Conservation (phyloP, 2,888 invertebrate genomes). For the Spialia ferax region DNA sequence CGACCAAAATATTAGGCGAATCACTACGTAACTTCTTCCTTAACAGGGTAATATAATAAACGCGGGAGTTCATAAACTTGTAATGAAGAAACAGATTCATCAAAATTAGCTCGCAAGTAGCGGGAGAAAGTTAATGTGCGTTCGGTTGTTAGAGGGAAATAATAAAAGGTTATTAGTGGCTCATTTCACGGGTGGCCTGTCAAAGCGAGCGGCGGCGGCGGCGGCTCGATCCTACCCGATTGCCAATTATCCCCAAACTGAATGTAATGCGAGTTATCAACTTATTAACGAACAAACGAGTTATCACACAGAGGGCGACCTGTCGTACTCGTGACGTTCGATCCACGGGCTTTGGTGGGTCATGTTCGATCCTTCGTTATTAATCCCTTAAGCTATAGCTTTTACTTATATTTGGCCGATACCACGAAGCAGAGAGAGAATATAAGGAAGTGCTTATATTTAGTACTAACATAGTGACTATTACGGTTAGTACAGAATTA, state of each 20-base stretch:
- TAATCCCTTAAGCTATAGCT: not conserved
- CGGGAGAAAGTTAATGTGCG: conserved; percentile 36
- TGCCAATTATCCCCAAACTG: conserved; percentile 8
- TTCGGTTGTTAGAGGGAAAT: conserved; percentile 42
- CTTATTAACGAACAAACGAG: conserved; percentile 12
- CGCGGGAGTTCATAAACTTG: conserved; percentile 33
- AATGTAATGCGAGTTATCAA: conserved; percentile 24
- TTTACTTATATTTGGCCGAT: too few relatives aligned
- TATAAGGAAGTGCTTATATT: too few relatives aligned
- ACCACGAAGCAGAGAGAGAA: too few relatives aligned
- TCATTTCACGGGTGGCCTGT: conserved; percentile 53
- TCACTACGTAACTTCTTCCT: conserved; percentile 22
- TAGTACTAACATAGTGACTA: too few relatives aligned
- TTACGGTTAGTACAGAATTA: too few relatives aligned
- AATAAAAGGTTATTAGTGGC: conserved; percentile 50
- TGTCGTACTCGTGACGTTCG: not conserved
- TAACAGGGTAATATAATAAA: conserved; percentile 26
- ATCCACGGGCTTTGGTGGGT: not conserved
- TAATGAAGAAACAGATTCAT: conserved; percentile 44
- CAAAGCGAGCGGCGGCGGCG: conserved; percentile 49
- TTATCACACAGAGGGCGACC: not conserved
- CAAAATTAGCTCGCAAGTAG: conserved; percentile 44
- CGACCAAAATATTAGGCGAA: conserved; percentile 2
- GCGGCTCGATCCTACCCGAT: not conserved
- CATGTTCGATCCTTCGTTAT: not conserved